Base-by-base conservation (phyloP, 2,113 vertebrate genomes). In the pig (Sus scrofa) region DNA sequence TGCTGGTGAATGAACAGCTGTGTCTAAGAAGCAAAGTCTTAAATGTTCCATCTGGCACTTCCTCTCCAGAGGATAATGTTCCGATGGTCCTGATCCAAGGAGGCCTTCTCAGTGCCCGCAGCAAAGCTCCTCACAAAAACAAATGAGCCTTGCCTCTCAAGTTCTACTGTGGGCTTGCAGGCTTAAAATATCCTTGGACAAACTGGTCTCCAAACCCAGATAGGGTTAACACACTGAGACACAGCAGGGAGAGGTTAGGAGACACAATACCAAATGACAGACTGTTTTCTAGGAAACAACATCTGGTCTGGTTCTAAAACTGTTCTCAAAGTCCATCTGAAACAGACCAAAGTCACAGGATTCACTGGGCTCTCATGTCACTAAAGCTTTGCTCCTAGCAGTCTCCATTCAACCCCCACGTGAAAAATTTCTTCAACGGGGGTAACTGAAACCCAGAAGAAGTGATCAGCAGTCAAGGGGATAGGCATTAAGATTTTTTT, bases 391-490 rank as follows among this genome's bases (percentile, higher is more conserved):
- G 37, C 16, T 78, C 58, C 70, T 32, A 18, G 34, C 1, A 8
- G 81, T 27, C 19, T 39, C 19, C 24, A n/a, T 58, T 60, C 8
- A 65, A 74, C 0, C 24, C 14, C 32, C 14, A 67, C 30, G 30
- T 26, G 50, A 74, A 84, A 67, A 62, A 27, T 2, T 56, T 54
- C 52, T 86, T 77, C 20, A 56, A 56, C 52, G 56, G 19, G 60
- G 13, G 52, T 67, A 85, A 68, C 50, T 89, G 67, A 89, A 86
- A 92, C 26, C 60, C 67, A 68, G n/a, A 96, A 85, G 68, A 27
- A 52, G 39, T 4, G 18, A 93, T 77, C 19, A 50, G 27, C 26
- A 70, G 32, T 27, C 26, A 50, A 54, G 7, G 60, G 22, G 6
- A 34, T 0, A 60, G 19, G 24, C 15, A 62, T 81, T 20, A 39